These are phyloP conservation scores for Podilymbus podiceps DNA, from an alignment of 2,113 vertebrate genomes.

Conservation along the genomic window DNA sequence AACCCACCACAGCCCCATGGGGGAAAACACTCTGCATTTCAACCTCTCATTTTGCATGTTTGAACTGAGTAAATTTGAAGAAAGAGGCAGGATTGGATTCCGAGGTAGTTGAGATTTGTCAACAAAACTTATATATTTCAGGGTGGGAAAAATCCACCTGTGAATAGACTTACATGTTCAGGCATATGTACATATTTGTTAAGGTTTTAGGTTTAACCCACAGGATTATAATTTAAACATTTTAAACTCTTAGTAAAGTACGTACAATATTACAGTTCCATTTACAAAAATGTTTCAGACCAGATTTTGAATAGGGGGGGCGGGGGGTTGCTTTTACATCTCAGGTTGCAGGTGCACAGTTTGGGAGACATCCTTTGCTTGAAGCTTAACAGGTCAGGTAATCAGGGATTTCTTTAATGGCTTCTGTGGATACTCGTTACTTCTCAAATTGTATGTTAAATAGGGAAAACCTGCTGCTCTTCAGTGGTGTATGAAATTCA, in stretches of 20 bases:
- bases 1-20: not conserved
- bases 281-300: not conserved
- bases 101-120: not conserved
- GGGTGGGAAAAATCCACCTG: not conserved
- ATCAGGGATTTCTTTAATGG: not conserved
- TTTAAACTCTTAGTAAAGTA: not conserved
- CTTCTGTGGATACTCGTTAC: not conserved
- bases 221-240: not conserved
- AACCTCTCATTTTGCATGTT: not conserved
- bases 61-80: not conserved
- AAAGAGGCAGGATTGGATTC: not conserved
- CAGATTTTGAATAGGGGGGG: not conserved
- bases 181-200: not conserved
- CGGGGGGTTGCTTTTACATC: not conserved
- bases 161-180: too few species aligned
- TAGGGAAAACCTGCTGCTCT: not conserved
- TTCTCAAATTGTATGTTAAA: not conserved
- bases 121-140: not conserved
- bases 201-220: not conserved
- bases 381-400: not conserved
- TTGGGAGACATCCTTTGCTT: not conserved
- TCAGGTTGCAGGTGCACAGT: not conserved
- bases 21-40: not conserved
- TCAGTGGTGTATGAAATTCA: not conserved
- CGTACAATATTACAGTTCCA: not conserved